A percentile compares a stretch with the other conserved stretches of the same genome.
phyloP scores from a whole-genome alignment of 2,797 vertebrate genomes.

The Propithecus perrieri region DNA sequence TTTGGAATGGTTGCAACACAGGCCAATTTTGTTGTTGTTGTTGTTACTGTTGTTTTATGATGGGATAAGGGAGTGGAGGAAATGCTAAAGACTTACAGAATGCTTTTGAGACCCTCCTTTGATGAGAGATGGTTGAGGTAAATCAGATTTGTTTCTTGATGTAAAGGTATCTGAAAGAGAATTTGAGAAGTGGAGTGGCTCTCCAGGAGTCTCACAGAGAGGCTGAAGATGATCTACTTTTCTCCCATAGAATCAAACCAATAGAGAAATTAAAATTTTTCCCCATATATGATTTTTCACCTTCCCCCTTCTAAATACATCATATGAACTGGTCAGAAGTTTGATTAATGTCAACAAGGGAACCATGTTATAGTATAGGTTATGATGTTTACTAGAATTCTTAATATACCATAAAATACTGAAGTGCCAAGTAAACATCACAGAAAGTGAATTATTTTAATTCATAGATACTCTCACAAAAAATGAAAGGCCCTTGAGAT shows the following conservation, averaged over 20 bases:
- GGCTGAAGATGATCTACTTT: background rate
- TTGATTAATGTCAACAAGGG: background rate
- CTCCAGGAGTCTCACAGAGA: background rate
- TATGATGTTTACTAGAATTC: conserved; percentile 1
- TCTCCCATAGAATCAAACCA: background rate
- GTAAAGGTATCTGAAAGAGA: background rate
- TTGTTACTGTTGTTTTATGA: background rate
- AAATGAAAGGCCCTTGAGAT: background rate
- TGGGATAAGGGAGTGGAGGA: background rate
- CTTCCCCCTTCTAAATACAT: background rate
- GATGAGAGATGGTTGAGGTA: background rate
- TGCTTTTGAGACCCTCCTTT: background rate
- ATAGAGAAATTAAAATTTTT: background rate
- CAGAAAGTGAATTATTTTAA: conserved; percentile 28
- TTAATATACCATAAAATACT: background rate
- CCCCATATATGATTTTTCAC: background rate
- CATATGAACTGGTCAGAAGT: conserved; percentile 5
- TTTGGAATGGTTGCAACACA: background rate
- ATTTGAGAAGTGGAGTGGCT: background rate
- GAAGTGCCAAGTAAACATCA: background rate
- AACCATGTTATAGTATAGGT: background rate
- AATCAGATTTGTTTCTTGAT: conserved; percentile 5
- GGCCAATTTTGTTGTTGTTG: background rate
- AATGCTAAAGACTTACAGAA: background rate
- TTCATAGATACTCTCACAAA: background rate